These are phyloP conservation scores for Euplexia lucipara DNA, from an alignment of 2,888 invertebrate species.

Conservation along the genomic window DNA sequence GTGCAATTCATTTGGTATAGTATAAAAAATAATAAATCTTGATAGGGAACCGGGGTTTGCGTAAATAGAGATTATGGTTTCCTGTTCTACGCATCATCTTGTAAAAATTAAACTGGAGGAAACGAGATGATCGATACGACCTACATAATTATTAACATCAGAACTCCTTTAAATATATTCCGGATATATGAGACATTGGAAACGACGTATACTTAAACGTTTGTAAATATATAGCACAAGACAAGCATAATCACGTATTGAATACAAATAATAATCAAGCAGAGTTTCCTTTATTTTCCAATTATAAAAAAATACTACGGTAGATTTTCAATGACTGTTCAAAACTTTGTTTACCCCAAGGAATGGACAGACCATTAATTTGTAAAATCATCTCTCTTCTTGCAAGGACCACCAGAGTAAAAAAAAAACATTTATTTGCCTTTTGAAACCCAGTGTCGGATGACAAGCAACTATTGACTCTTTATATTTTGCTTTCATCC, in stretches of 20 bases:
- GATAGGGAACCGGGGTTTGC: slow-evolving; percentile 72
- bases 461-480: slow-evolving; percentile 55
- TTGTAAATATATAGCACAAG: slow-evolving; percentile 34
- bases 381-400: slow-evolving; percentile 25
- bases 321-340: not conserved
- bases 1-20: slow-evolving; percentile 74
- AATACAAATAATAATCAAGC: slow-evolving; percentile 4
- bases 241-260: slow-evolving; percentile 13
- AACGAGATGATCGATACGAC: slow-evolving; percentile 55
- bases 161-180: slow-evolving; percentile 36
- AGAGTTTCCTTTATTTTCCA: not conserved
- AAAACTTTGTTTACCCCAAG: not conserved
- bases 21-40: slow-evolving; percentile 78
- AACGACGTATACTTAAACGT: slow-evolving; percentile 37
- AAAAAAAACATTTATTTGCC: slow-evolving; percentile 37
- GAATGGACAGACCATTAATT: not conserved
- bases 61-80: slow-evolving; percentile 70
- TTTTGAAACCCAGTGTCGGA: slow-evolving; percentile 25
- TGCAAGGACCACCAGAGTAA: not conserved
- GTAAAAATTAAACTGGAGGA: slow-evolving; percentile 63
- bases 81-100: slow-evolving; percentile 72
- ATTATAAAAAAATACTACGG: not conserved
- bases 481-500: slow-evolving; percentile 51
- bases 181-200: slow-evolving; percentile 51
- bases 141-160: slow-evolving; percentile 55